Evolutionary conservation across 2,797 vertebrate species (phyloP), one percentile per base, ranked within the genome.

Genomic region (Pangasius mekongensis): DNA sequence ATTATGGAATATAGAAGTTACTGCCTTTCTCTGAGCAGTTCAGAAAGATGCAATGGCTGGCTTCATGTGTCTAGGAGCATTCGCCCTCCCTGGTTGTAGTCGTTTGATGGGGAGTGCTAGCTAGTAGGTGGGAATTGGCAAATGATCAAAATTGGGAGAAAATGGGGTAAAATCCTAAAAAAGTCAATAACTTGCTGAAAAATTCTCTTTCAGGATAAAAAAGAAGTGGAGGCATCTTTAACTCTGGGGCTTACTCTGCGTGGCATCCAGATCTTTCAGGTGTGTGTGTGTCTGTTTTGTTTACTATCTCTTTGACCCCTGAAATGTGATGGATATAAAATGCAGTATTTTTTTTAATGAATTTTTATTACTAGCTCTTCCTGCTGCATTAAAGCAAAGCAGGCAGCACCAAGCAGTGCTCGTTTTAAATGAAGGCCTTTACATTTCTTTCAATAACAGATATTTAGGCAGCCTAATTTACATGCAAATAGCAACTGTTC

Each of bases 211-310:
- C 91, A 99, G 98, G 98, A 99, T 94, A 99, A 99, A 93, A 98
- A 97, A 91, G 99, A 99, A 94, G 94, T 98, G 2, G 99, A 99
- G 80, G 98, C 98, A 0, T 98, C 98, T 5, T 94, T 99, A 82
- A 98, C 97, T 0, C 94, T 99, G 90, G 98, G 98, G 78, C 93
- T 99, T 92, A 99, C 98, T 0, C 96, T 98, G 54, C 96, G 98
- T 60, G 99, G 99, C 24, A 99, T 99, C 91, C 99, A 99, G 92
- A 98, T 99, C 93, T 99, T 99, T 93, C 98, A 99, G 98, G 98
- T 99, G 90, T 87, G 92, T 87, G 36, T 24, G 30, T 64, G 30
- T 54, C 7, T 82, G 5, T 73, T 20, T 22, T 84, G 43, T 22
- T 69, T 54, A 69, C 43, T 83, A 22, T 60, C 8, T 78, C n/a